Base-by-base conservation (phyloP, 2,888 invertebrate genomes). In the Drosophila peninsularis region DNA sequence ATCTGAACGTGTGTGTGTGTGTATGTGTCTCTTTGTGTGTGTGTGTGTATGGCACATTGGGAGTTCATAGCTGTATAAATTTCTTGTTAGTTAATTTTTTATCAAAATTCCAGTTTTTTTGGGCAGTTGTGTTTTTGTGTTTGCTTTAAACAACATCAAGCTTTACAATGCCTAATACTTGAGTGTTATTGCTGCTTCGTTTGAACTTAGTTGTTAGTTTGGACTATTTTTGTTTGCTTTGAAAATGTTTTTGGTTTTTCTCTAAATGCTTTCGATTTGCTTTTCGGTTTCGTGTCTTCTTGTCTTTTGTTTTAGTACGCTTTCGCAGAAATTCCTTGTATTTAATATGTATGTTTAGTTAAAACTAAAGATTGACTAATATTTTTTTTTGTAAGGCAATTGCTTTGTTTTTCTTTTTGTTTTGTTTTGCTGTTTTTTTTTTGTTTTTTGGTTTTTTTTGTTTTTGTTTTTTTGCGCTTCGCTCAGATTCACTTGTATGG, bases 331-430 rank as follows among this genome's bases (percentile, higher is more conserved):
- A 69, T 86, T 88, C 71, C 80, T 73, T 78, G 68, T 80, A 61
- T 80, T 69, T 66, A 63, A 62, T 67, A 69, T 72, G 62, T 63
- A 53, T 52, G 55, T 67, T 66, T 62, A 65, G 60, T 73, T 77
- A 74, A 86, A 82, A 80, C 82, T 80, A 68, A 69, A 77, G 83
- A 83, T 82, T 86, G 81, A 88, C 87, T 88, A 88, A 83, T 78
- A 88, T 80, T 88, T n/a, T n/a, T 83, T 80, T 86, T 88, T 67
- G 71, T 83, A 83, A 83, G 83, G 83, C 83, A 83, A 86, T n/a
- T n/a, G n/a, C n/a, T n/a, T n/a, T n/a, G n/a, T n/a, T n/a, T n/a
- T n/a, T n/a, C 70, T 41, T 6, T 88, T 86, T 85, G 66, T 85
- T 85, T 72, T 71, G 62, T 34, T 70, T 44, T 10, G 1, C 6